Evolutionary conservation across 2,113 vertebrate species (phyloP), one percentile per base, ranked within the genome.

Genomic region (Amazona vittata): DNA sequence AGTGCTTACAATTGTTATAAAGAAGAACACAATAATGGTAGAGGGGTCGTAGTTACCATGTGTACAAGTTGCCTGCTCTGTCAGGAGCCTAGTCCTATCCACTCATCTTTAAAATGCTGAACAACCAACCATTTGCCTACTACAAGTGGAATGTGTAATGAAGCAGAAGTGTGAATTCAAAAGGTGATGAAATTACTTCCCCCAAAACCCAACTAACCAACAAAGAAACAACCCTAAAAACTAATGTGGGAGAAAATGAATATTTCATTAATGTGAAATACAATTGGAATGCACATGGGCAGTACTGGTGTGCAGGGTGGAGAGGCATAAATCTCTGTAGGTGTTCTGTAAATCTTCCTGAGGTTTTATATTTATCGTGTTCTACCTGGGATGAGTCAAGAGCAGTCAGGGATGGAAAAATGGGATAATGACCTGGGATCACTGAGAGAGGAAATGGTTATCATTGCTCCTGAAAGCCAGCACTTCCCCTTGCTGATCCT

Each of bases 91-190:
- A 4, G 7, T 46, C 21, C 79, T 41, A 9, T 0, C 26, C 47
- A n/a, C 6, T 15, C 2, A 4, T 31, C 74, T 91, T 63, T 65
- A 43, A 71, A 71, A 83, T 63, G 24, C 52, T 29, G 47, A 78
- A 33, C 28, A 43, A 16, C 12, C 29, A 65, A 15, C 12, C 2
- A 10, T 53, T 85, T 87, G 15, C 5, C 20, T 68, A 5, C 11
- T 73, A 1, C 4, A n/a, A 4, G 0, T n/a, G 5, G 1, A 75
- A 31, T 2, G 2, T 39, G 18, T 81, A 41, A 12, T 74, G 24
- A 67, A 47, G 24, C 46, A 57, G 5, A 67, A 76, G 10, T 19
- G 7, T n/a, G 8, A 79, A 28, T 53, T 53, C 21, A 17, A 26
- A 50, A 12, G 21, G 20, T 55, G n/a, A 49, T n/a, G 4, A 52